A percentile compares a stretch with the other conserved stretches of the same genome.
Conservation (phyloP, 2,797 vertebrate species). For the Lophius americanus region DNA sequence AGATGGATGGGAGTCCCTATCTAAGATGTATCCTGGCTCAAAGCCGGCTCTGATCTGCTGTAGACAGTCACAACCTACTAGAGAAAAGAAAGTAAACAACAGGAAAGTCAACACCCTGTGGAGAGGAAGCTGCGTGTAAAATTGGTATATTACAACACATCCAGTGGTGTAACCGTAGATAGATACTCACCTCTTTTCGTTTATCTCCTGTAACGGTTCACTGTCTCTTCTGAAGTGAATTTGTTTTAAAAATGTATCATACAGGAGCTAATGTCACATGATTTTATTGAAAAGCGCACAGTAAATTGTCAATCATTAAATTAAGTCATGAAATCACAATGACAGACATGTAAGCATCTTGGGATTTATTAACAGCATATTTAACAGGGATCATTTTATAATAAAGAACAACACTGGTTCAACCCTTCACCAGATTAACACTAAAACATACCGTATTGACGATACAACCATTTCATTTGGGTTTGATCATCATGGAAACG, state of each 20-base stretch:
- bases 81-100: background rate
- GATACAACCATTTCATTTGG: conserved; percentile 46
- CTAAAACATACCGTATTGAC: background rate
- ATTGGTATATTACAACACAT: conserved; percentile 22
- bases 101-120: conserved; percentile 38
- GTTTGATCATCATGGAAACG: conserved; percentile 89
- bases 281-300: conserved; percentile 42
- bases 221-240: background rate
- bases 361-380: background rate
- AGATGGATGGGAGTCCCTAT: background rate
- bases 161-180: background rate
- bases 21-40: background rate
- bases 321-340: conserved; percentile 10
- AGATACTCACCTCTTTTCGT: background rate
- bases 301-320: background rate
- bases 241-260: background rate
- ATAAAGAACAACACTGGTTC: conserved; percentile 3
- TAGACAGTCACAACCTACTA: background rate
- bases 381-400: background rate
- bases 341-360: background rate
- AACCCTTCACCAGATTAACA: conserved; percentile 8
- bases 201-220: background rate
- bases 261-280: background rate
- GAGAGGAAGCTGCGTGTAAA: conserved; percentile 49
- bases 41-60: background rate